Evolutionary conservation across 2,113 vertebrate genomes (phyloP).

Genomic region (Climacteris rufus): DNA sequence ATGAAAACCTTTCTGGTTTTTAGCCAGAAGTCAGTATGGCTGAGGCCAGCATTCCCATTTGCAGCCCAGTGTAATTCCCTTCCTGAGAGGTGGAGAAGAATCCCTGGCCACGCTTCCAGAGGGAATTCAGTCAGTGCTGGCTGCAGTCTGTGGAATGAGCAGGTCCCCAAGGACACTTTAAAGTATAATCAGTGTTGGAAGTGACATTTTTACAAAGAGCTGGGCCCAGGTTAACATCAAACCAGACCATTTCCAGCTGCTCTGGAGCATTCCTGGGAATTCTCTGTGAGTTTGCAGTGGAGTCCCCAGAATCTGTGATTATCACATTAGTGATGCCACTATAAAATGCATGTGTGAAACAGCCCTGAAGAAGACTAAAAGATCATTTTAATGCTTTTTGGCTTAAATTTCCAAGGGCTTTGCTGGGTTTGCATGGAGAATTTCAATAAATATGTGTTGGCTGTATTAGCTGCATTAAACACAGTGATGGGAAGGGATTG

Average conservation of each 20-base stretch:
- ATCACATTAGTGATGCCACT: neutral
- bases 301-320: neutral
- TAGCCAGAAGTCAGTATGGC: accelerated
- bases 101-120: neutral
- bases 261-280: neutral
- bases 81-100: neutral
- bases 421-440: neutral
- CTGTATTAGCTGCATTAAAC: neutral
- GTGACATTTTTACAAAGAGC: accelerated
- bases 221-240: neutral
- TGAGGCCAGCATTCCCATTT: neutral
- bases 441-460: neutral
- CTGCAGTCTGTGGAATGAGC: neutral
- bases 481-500: neutral
- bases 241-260: neutral
- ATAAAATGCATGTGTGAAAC: neutral
- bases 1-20: neutral
- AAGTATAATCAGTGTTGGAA: neutral
- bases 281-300: neutral
- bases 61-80: neutral
- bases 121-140: neutral
- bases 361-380: neutral
- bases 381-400: neutral
- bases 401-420: neutral
- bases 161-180: neutral